Evolutionary conservation across 2,797 vertebrate species (phyloP), one percentile per base, ranked within the genome.

Genomic region (Channa striata): DNA sequence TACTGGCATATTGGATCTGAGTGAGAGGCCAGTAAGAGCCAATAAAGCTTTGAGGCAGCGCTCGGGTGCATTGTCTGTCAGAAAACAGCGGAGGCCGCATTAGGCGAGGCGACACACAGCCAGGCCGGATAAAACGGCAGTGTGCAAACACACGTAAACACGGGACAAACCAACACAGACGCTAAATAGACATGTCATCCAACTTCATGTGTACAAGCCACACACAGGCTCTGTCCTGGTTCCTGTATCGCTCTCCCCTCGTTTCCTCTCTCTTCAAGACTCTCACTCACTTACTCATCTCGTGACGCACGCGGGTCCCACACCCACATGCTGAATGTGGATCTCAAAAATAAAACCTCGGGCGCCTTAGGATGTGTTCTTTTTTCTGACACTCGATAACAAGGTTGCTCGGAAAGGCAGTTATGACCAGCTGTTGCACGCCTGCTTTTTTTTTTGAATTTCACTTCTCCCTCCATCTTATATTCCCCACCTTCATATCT

Each of bases 1-100:
- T 94, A 89, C 82, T 72, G 89, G 78, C 78, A 88, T 85, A 89
- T 91, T 90, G 87, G 90, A 91, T 87, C 91, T 81, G 79, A 90
- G 86, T 73, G 87, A 86, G 89, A 86, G 82, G 88, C 83, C 91
- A 92, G 93, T 91, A 92, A 91, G 80, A 88, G 76, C 82, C 84
- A 89, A 91, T 92, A 89, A 90, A 90, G 80, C 85, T 86, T 65
- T 52, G 81, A 78, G 76, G 74, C 80, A 82, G 82, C 43, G 65
- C 60, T 54, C 42, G 30, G 75, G 71, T 52, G 61, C 66, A 71
- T 81, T 73, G 82, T 81, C 76, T 83, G 80, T 81, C 72, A 77
- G 86, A 68, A 74, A 86, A 59, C 74, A 68, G 74, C 33, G 23
- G 78, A 76, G 65, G 69, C 75, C 65, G 16, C n/a, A 64, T 68